These are phyloP conservation scores for Limnodromus scolopaceus DNA, from an alignment of 2,797 vertebrate species.

Conservation along the genomic window DNA sequence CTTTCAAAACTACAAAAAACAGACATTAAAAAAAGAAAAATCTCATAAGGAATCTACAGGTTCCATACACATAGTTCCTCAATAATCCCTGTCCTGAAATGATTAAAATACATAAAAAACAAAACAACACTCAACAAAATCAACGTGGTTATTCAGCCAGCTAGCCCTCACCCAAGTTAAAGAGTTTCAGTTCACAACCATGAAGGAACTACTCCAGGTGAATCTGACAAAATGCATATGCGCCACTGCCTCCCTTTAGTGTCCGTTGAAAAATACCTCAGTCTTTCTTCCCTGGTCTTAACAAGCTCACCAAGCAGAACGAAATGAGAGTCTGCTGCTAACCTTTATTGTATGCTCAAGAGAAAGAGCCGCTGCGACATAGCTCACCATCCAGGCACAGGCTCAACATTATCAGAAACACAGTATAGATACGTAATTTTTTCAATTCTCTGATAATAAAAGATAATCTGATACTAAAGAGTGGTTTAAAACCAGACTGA, in stretches of 20 bases:
- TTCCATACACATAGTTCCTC: not conserved
- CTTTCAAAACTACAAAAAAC: not conserved
- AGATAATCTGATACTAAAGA: not conserved
- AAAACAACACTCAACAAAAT: not conserved
- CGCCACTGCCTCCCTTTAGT: not conserved
- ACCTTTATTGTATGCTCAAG: fast-evolving
- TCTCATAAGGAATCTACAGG: not conserved
- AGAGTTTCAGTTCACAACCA: not conserved
- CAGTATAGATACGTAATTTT: not conserved
- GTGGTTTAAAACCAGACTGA: not conserved
- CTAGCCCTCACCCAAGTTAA: not conserved
- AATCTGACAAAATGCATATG: not conserved
- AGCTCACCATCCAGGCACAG: not conserved
- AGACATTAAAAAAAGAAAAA: not conserved
- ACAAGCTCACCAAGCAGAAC: not conserved
- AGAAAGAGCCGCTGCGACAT: not conserved
- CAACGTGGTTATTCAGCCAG: not conserved
- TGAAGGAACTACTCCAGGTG: not conserved
- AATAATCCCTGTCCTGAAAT: not conserved
- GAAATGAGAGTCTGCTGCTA: not conserved
- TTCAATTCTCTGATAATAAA: not conserved
- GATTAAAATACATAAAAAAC: not conserved
- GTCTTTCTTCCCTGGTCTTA: no score
- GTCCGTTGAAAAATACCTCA: not conserved
- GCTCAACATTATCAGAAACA: not conserved